Percentiles rank a stretch among this genome's conserved stretches.
phyloP scores from a whole-genome alignment of 1,140 invertebrate species.

The Drosophila athabasca region DNA sequence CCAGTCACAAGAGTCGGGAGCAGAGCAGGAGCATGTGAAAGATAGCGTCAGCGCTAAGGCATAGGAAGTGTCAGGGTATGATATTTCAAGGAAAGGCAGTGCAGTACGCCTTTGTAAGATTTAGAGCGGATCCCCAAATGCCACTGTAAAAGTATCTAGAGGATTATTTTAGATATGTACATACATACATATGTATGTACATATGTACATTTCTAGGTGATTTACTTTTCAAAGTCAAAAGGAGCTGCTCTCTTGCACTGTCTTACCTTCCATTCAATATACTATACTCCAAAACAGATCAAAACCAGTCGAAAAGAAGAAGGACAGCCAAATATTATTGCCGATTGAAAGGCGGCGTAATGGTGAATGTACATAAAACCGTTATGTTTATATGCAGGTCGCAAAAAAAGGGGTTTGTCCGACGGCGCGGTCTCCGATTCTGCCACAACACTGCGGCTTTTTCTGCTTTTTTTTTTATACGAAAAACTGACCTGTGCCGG shows the following conservation, averaged over 20 bases:
- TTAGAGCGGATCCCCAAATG: too few relatives aligned
- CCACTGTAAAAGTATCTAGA: too few relatives aligned
- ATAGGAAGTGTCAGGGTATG: too few relatives aligned
- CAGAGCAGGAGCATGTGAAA: constrained; percentile 31
- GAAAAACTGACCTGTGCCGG: constrained; percentile 71
- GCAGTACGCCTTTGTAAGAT: too few relatives aligned
- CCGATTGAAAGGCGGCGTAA: constrained; percentile 65
- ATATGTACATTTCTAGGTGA: too few relatives aligned
- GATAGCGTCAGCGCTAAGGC: constrained; percentile 10
- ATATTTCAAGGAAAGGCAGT: too few relatives aligned
- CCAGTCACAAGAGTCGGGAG: constrained; percentile 44
- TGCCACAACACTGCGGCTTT: too few relatives aligned
- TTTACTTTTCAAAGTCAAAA: too few relatives aligned
- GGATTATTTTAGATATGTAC: too few relatives aligned
- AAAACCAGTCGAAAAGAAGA: constrained; percentile 18
- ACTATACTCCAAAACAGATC: neutral
- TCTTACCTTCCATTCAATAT: too few relatives aligned
- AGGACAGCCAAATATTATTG: constrained; percentile 69
- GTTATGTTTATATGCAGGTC: constrained; percentile 54
- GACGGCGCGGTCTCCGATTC: neutral
- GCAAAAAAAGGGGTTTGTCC: constrained; percentile 52
- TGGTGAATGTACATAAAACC: constrained; percentile 77
- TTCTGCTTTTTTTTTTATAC: constrained; percentile 52
- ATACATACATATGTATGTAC: too few relatives aligned
- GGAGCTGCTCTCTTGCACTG: too few relatives aligned